Evolutionary conservation across 2,113 vertebrate genomes (phyloP).

Genomic region (Macrotis lagotis): DNA sequence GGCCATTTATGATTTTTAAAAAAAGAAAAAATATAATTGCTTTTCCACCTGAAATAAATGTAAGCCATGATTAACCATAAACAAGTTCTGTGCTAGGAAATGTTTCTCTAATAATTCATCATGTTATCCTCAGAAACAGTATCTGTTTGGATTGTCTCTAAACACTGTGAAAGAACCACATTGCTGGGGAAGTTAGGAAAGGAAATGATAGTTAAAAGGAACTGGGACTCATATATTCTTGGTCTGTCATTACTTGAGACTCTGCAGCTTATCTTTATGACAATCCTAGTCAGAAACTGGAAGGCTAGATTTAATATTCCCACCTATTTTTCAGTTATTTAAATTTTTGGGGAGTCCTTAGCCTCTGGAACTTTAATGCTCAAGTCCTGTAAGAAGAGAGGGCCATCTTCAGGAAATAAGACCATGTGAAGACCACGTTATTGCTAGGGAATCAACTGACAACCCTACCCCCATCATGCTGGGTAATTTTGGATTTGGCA

Average conservation of each 20-base stretch:
- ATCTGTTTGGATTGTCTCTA: constrained; percentile 28
- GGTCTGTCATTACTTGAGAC: not conserved
- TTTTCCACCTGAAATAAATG: constrained; percentile 17
- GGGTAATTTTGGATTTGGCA: constrained; percentile 77
- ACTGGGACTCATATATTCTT: not conserved
- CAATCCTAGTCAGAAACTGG: not conserved
- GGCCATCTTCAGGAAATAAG: constrained; percentile 70
- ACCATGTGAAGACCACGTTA: constrained; percentile 74
- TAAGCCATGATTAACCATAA: constrained; percentile 53
- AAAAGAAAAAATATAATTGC: constrained; percentile 36
- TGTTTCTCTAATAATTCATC: constrained; percentile 27
- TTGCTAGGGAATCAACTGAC: constrained; percentile 66
- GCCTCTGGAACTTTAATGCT: not conserved
- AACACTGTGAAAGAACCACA: not conserved
- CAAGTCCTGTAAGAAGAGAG: constrained; percentile 28
- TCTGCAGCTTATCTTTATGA: not conserved
- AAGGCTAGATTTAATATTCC: not conserved
- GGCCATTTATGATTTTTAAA: constrained; percentile 35
- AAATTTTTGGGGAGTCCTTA: not conserved
- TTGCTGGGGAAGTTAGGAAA: not conserved
- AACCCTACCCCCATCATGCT: constrained; percentile 64
- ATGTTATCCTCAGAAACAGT: constrained; percentile 13
- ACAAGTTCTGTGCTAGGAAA: constrained; percentile 46
- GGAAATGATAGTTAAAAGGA: not conserved
- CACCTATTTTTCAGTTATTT: constrained; percentile 9